phyloP scores from a whole-genome alignment of 2,797 vertebrate species.

The Carduelis carduelis region DNA sequence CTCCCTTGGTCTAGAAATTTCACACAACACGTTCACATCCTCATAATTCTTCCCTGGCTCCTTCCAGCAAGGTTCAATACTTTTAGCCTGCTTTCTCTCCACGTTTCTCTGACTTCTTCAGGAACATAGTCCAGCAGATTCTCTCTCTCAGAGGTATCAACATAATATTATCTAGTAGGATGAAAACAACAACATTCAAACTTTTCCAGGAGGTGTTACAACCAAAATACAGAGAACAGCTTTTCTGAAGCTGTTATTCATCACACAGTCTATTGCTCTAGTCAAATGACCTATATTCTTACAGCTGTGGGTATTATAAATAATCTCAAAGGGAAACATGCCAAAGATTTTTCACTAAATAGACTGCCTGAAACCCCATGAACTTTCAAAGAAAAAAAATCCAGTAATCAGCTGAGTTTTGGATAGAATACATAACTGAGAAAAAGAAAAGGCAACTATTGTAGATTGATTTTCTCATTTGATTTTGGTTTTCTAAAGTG shows the following conservation, averaged over 20 bases:
- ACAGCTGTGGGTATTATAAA: background rate
- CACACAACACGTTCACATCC: rapidly evolving
- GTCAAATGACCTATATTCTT: background rate
- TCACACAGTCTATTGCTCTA: background rate
- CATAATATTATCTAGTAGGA: background rate
- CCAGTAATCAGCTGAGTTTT: background rate
- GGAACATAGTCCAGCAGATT: background rate
- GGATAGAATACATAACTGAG: background rate
- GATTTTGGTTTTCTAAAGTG: background rate
- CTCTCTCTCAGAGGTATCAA: background rate
- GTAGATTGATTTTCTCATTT: background rate
- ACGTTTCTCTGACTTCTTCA: background rate
- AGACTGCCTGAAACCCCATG: background rate
- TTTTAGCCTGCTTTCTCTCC: background rate
- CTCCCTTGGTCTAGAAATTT: background rate
- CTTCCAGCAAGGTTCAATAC: background rate
- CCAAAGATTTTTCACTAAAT: background rate
- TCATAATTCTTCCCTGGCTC: background rate
- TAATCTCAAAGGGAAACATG: background rate
- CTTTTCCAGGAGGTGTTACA: background rate
- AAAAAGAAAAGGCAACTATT: background rate
- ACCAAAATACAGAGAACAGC: background rate
- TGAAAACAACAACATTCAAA: background rate
- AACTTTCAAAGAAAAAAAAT: background rate
- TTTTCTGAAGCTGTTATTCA: background rate